Evolutionary conservation across 2,113 vertebrate genomes (phyloP).

Genomic region (Eulemur macaco): DNA sequence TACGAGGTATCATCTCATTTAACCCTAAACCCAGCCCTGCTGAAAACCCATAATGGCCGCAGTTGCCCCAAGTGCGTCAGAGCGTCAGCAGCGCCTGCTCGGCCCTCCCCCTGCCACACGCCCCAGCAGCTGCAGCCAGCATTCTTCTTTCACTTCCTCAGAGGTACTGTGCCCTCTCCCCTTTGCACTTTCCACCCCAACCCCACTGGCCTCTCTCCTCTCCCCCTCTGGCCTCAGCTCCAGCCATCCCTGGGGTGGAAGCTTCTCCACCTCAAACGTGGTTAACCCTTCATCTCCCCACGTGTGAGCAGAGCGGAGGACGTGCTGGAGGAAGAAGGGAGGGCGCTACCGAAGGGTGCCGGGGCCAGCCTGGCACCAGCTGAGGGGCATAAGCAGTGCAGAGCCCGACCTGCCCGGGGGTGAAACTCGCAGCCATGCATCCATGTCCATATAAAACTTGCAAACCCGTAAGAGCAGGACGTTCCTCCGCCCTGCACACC

Average conservation of each 20-base stretch:
- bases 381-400: background rate
- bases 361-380: background rate
- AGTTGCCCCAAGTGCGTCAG: background rate
- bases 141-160: slow-evolving; percentile 44
- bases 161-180: background rate
- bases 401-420: background rate
- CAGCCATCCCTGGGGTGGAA: background rate
- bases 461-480: background rate
- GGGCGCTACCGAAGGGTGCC: background rate
- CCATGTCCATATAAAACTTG: background rate
- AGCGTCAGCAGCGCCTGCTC: background rate
- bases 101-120: background rate
- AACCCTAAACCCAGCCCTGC: background rate
- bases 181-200: background rate
- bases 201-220: background rate
- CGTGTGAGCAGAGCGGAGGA: background rate
- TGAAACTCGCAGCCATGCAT: background rate
- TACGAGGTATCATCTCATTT: background rate
- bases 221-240: background rate
- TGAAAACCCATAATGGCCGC: background rate
- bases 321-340: background rate
- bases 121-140: background rate
- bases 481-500: background rate
- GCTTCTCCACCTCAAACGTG: background rate
- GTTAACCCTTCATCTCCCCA: background rate